Evolutionary conservation across 2,888 invertebrate species (phyloP).

Genomic region (Sphaeridia pumilis): DNA sequence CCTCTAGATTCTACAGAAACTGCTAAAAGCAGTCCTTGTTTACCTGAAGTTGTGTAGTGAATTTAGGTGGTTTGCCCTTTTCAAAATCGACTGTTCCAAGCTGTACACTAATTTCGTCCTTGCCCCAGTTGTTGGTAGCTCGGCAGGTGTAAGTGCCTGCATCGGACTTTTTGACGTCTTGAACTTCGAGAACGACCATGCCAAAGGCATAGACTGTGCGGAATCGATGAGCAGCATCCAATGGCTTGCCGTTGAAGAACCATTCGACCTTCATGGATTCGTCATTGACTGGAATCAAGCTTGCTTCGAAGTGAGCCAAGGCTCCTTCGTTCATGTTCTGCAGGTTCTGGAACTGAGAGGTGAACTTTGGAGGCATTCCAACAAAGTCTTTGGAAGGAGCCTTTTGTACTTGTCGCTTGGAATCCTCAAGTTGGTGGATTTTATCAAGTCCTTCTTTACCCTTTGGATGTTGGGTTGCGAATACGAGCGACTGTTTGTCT

Average conservation of each 20-base stretch:
- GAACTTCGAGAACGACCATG: slow-evolving; percentile 90
- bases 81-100: slow-evolving; percentile 42
- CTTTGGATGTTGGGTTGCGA: slow-evolving; percentile 85
- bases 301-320: slow-evolving; percentile 95
- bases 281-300: slow-evolving; percentile 83
- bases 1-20: slow-evolving; percentile 59
- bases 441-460: slow-evolving; percentile 85
- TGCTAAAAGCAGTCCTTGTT: background rate
- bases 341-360: slow-evolving; percentile 47
- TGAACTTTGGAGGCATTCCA: slow-evolving; percentile 76
- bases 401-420: slow-evolving; percentile 56
- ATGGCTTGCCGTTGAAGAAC: slow-evolving; percentile 76
- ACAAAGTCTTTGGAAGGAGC: slow-evolving; percentile 58
- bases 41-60: slow-evolving; percentile 28
- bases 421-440: slow-evolving; percentile 81
- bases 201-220: slow-evolving; percentile 94
- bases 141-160: slow-evolving; percentile 78
- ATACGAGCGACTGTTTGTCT: slow-evolving; percentile 58
- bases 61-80: slow-evolving; percentile 23
- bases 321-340: slow-evolving; percentile 43
- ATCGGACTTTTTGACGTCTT: slow-evolving; percentile 86
- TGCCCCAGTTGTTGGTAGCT: slow-evolving; percentile 80
- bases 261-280: slow-evolving; percentile 90
- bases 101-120: slow-evolving; percentile 71
- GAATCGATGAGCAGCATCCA: slow-evolving; percentile 72